Percentiles rank a stretch among this genome's conserved stretches.
phyloP scores from a whole-genome alignment of 2,888 invertebrate genomes.

The Chironomus riparius region DNA sequence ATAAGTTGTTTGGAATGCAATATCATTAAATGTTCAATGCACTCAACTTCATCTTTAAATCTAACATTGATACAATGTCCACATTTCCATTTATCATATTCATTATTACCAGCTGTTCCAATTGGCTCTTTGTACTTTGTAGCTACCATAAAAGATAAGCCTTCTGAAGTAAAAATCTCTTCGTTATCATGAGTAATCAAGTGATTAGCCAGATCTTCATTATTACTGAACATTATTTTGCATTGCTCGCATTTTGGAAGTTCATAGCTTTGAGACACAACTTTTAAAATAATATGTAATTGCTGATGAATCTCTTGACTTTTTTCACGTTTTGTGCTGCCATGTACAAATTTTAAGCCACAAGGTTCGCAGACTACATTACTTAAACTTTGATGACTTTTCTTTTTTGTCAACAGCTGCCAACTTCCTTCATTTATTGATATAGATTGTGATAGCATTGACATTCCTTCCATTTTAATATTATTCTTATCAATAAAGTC shows the following conservation, averaged over 20 bases:
- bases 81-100: conserved; percentile 7
- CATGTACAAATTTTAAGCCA: conserved; percentile 7
- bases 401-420: neutral
- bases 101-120: neutral
- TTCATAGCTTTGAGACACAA: neutral
- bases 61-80: conserved; percentile 1
- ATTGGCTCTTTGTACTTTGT: neutral
- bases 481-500: neutral
- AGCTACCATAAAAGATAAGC: neutral
- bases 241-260: conserved; percentile 2
- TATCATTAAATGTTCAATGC: conserved; percentile 13
- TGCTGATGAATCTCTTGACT: conserved; percentile 4
- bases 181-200: neutral
- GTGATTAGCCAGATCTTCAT: neutral
- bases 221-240: conserved; percentile 15
- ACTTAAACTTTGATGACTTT: neutral
- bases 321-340: conserved; percentile 4
- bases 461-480: neutral
- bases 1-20: conserved; percentile 7
- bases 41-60: neutral
- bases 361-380: neutral
- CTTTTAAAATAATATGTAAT: conserved; percentile 1
- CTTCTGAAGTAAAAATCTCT: neutral
- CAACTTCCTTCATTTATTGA: too few species aligned
- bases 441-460: neutral